Base-by-base conservation (phyloP, 2,113 vertebrate genomes). In the Meles meles region DNA sequence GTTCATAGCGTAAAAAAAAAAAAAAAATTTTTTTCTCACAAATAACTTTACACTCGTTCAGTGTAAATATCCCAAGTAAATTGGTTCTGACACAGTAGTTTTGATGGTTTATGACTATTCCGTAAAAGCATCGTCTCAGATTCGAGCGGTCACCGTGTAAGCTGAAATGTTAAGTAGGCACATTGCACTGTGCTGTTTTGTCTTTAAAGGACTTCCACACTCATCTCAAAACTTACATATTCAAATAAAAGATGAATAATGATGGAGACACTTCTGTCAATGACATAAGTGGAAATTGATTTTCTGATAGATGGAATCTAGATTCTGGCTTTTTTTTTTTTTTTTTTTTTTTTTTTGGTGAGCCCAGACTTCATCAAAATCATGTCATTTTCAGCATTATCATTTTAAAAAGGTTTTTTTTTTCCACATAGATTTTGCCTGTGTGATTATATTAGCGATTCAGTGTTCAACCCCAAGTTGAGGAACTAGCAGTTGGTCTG, bases 381-480 rank as follows among this genome's bases (percentile, higher is more conserved):
- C 55, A 31, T 91, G 23, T 63, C 79, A 71, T 97, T 95, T 80
- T 89, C 65, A 92, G 67, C 52, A 42, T 55, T 92, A 71, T 92
- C 29, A 42, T 77, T 82, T 17, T 59, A 21, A 74, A 95, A 59
- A 37, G 23, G 2, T 27, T 44, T 44, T 76, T 47, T 77, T 77
- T 77, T 77, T 47, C 2, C 69, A 47, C 74, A 77, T 77, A 77
- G 59, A 52, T 93, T 69, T 67, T 86, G 59, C 31, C 76, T 92
- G 0, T 86, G 79, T 92, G 90, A 93, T 89, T 96, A 34, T 97
- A 86, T 95, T 81, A 96, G 49, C 42, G 82, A 95, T 96, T 97
- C 14, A 57, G 93, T 97, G 97, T 92, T 55, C 85, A 88, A 0
- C 29, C 17, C n/a, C 63, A 42, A 59, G 93, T 97, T 96, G 92